Evolutionary conservation across 2,888 invertebrate genomes (phyloP), one percentile per base, ranked within the genome.

Genomic region (Euproctis similis): DNA sequence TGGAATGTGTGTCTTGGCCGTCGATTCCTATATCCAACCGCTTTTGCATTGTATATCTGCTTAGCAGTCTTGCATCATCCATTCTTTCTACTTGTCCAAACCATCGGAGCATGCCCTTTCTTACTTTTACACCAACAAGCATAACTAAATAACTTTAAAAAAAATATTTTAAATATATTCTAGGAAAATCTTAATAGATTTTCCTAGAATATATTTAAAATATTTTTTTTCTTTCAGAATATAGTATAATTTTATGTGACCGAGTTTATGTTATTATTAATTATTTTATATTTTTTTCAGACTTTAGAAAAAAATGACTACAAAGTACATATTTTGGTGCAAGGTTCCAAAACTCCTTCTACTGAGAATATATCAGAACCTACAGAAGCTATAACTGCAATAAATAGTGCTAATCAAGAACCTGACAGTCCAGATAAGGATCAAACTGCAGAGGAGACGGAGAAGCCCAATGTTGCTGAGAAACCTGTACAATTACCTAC

Each of bases 311-410:
- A 81, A 51, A 59, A 58, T 30, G 87, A 88, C 46, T 90, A 91
- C 55, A 88, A 89, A 68, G 87, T 89, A 28, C 87, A 88, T 37
- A 88, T 90, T 49, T 74, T 90, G 34, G 75, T 89, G 19, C 90
- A 90, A 67, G 74, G 77, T 19, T 71, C 84, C n/a, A 78, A 55
- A 28, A 62, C 69, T 37, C 62, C 65, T 10, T 59, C 46, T 29
- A 31, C 58, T 14, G 68, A 66, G 26, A 54, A 41, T 10, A 27
- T 38, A 8, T 36, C 62, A 4, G 37, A 40, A 32, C 16, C 24
- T 13, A 35, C 50, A 8, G 46, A 51, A 26, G 41, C 41, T 11
- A 46, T 47, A 26, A 42, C 46, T 20, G 49, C 59, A 33, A 30
- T 43, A 28, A 51, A 55, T 26, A 36, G 46, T 12, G 32, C 31